Percentiles rank a stretch among this genome's conserved stretches.
phyloP scores from a whole-genome alignment of 1,140 invertebrate species.

The Pomphorhynchus laevis region DNA sequence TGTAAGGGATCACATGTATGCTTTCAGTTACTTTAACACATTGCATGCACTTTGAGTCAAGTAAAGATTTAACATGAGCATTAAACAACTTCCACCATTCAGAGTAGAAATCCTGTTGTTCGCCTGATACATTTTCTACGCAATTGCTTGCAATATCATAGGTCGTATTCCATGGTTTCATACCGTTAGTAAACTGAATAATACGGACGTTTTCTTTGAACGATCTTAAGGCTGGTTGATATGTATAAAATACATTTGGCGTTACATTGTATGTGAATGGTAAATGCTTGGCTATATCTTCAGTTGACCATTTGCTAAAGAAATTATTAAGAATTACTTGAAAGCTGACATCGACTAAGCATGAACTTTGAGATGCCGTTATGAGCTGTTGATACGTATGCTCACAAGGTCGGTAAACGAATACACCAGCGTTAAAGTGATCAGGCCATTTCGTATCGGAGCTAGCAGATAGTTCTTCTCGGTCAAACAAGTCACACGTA shows the following conservation, averaged over 20 bases:
- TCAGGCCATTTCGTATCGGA: conserved; percentile 23
- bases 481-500: conserved; percentile 21
- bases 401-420: conserved; percentile 19
- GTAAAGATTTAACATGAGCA: too few relatives aligned
- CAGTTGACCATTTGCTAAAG: conserved; percentile 57
- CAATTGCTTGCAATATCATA: conserved; percentile 28
- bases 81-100: too few relatives aligned
- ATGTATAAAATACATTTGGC: conserved; percentile 64
- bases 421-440: conserved; percentile 23
- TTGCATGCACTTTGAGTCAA: too few relatives aligned
- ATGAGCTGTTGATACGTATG: conserved; percentile 18
- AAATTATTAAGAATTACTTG: conserved; percentile 68
- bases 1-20: too few relatives aligned
- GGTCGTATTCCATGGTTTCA: conserved; percentile 67
- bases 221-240: conserved; percentile 81
- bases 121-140: too few relatives aligned
- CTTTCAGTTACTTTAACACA: too few relatives aligned
- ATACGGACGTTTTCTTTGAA: conserved; percentile 64
- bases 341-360: too few relatives aligned
- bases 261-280: conserved; percentile 93
- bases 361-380: too few relatives aligned
- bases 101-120: too few relatives aligned
- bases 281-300: conserved; percentile 54
- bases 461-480: conserved; percentile 21
- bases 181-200: conserved; percentile 70